Percentiles rank a stretch among this genome's conserved stretches.
These are phyloP conservation scores for Diaperis boleti DNA, from an alignment of 2,888 invertebrate genomes.

Conservation along the genomic window DNA sequence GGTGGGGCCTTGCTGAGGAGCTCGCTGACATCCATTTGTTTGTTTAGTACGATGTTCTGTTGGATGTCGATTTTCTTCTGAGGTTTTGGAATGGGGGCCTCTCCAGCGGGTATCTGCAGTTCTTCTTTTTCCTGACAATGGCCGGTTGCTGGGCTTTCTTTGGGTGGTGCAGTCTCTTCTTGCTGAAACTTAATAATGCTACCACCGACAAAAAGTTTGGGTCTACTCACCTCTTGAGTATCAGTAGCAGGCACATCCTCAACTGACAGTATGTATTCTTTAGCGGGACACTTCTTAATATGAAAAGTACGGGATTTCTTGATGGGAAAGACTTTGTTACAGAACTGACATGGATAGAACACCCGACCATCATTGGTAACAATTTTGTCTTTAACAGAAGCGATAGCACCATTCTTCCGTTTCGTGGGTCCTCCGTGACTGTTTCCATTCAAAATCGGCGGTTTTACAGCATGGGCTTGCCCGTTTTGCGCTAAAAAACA, in stretches of 20 bases:
- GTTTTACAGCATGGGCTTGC: background rate
- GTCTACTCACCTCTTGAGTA: too few relatives aligned
- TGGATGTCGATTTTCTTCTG: slow-evolving; percentile 19
- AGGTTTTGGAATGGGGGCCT: background rate
- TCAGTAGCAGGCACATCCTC: slow-evolving; percentile 3
- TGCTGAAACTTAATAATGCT: too few relatives aligned
- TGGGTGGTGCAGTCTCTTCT: too few relatives aligned
- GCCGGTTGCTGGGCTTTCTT: too few relatives aligned
- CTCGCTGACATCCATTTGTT: slow-evolving; percentile 16
- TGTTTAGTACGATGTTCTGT: slow-evolving; percentile 23
- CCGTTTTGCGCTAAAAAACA: background rate
- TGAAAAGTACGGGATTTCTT: slow-evolving; percentile 31
- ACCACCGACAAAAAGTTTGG: too few relatives aligned
- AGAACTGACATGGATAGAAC: slow-evolving; percentile 32
- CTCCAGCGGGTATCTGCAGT: too few relatives aligned
- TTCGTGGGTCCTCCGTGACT: background rate
- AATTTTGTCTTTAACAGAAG: slow-evolving; percentile 20
- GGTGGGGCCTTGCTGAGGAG: slow-evolving; percentile 7
- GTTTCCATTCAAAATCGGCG: slow-evolving; percentile 27
- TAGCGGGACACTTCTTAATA: slow-evolving; percentile 30
- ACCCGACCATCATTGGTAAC: slow-evolving; percentile 23
- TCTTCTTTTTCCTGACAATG: too few relatives aligned
- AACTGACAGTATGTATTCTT: slow-evolving; percentile 31
- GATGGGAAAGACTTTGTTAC: slow-evolving; percentile 37
- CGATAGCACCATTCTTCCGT: too few relatives aligned